Evolutionary conservation across 2,113 vertebrate genomes (phyloP).

Genomic region (Pungitius pungitius): DNA sequence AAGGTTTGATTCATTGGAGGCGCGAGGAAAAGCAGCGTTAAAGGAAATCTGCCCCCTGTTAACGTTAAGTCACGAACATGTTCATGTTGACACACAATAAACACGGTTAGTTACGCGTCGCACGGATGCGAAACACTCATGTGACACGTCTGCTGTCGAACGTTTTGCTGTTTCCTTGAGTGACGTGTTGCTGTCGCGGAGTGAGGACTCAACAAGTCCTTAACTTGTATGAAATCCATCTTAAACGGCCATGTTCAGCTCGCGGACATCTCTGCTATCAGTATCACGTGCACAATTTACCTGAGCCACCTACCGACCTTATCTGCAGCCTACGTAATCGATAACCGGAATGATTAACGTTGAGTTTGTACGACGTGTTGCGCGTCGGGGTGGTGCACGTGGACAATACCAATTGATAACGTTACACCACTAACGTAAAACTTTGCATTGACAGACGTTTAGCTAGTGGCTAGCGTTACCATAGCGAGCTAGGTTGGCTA

Average conservation of each 20-base stretch:
- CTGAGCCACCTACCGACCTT: conserved; percentile 14
- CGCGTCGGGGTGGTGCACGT: neutral
- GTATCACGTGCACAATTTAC: neutral
- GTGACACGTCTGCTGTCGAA: neutral
- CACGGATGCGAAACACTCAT: neutral
- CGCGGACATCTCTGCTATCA: neutral
- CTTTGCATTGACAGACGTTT: neutral
- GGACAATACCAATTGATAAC: neutral
- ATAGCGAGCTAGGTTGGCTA: conserved; percentile 30
- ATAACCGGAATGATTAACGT: no score
- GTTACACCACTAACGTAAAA: neutral
- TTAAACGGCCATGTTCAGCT: conserved; percentile 13
- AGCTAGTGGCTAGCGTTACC: conserved; percentile 11
- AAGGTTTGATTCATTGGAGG: neutral
- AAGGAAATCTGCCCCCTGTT: conserved; percentile 3
- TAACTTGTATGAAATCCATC: neutral
- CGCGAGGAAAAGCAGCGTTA: conserved; percentile 1
- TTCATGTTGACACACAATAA: conserved; percentile 15
- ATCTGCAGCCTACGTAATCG: no score
- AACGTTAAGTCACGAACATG: conserved; percentile 3
- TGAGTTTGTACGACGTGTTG: neutral
- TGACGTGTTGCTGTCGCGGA: neutral
- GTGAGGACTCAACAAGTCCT: neutral
- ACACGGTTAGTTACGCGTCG: neutral
- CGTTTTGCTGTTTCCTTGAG: neutral